phyloP scores from a whole-genome alignment of 2,888 invertebrate genomes.

The Periphyllus acericola region DNA sequence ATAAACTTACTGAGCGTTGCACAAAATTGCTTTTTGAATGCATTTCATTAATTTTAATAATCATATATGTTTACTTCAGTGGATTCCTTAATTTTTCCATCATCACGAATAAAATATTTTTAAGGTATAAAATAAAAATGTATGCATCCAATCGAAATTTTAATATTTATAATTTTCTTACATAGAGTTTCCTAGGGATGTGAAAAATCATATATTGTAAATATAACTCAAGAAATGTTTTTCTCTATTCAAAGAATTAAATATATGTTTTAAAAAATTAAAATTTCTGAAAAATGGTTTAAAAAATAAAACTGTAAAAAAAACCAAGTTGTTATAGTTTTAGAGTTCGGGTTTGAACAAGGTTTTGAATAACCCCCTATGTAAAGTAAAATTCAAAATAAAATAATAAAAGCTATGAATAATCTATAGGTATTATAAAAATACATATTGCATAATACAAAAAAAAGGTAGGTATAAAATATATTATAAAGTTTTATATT shows the following conservation, averaged over 20 bases:
- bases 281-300: too few relatives aligned
- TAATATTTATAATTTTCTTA: too few relatives aligned
- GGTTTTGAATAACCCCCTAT: not conserved
- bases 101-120: too few relatives aligned
- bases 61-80: not conserved
- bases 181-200: too few relatives aligned
- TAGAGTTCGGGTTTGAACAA: not conserved
- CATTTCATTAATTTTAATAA: not conserved
- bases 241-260: too few relatives aligned
- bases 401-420: slow-evolving; percentile 38
- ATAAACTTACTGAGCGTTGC: not conserved
- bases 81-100: not conserved
- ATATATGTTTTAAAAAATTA: too few relatives aligned
- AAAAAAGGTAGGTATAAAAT: not conserved
- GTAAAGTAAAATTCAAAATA: not conserved
- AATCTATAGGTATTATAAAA: slow-evolving; percentile 47
- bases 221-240: too few relatives aligned
- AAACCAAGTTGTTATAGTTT: not conserved
- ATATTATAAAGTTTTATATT: not conserved
- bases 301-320: not conserved
- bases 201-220: too few relatives aligned
- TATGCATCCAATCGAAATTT: too few relatives aligned
- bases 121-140: too few relatives aligned
- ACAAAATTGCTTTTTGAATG: not conserved
- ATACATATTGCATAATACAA: slow-evolving; percentile 34